phyloP scores from a whole-genome alignment of 1,140 invertebrate species.

The Drosophila sp. region DNA sequence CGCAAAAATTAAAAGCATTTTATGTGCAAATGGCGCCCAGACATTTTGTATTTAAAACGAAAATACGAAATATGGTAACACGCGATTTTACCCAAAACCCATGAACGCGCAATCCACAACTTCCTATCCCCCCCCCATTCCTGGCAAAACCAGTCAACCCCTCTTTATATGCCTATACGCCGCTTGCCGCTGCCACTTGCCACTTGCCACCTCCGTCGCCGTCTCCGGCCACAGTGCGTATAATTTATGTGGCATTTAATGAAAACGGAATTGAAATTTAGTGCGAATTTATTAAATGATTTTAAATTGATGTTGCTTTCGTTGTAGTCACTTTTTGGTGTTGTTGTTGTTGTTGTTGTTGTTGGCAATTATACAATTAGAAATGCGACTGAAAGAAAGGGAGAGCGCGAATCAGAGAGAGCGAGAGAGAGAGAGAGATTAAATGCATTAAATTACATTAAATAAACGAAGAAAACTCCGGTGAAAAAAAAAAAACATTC shows the following conservation, averaged over 20 bases:
- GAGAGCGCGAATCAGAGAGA: not conserved
- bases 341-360: not conserved
- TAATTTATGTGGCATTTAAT: conserved; percentile 82
- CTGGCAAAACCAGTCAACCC: too few relatives aligned
- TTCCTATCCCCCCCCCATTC: not conserved
- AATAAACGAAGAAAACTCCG: not conserved
- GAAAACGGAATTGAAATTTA: conserved; percentile 80
- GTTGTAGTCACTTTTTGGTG: not conserved
- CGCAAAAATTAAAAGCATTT: conserved; percentile 78
- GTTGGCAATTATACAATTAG: conserved; percentile 6
- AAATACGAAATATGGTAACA: conserved; percentile 75
- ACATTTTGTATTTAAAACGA: conserved; percentile 65
- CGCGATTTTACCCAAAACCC: conserved; percentile 57
- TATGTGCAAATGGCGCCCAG: conserved; percentile 72
- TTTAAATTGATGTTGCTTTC: conserved; percentile 71
- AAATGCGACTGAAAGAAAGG: not conserved
- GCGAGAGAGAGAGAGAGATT: not conserved
- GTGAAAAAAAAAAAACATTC: not conserved
- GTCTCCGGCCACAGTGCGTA: conserved; percentile 55
- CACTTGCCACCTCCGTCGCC: conserved; percentile 24
- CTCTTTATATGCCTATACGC: not conserved
- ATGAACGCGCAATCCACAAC: conserved; percentile 12
- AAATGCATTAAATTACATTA: not conserved
- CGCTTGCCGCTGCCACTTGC: not conserved
- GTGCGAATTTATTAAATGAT: conserved; percentile 81